Evolutionary conservation across 2,797 vertebrate species (phyloP).

Genomic region (Channallabes apus): DNA sequence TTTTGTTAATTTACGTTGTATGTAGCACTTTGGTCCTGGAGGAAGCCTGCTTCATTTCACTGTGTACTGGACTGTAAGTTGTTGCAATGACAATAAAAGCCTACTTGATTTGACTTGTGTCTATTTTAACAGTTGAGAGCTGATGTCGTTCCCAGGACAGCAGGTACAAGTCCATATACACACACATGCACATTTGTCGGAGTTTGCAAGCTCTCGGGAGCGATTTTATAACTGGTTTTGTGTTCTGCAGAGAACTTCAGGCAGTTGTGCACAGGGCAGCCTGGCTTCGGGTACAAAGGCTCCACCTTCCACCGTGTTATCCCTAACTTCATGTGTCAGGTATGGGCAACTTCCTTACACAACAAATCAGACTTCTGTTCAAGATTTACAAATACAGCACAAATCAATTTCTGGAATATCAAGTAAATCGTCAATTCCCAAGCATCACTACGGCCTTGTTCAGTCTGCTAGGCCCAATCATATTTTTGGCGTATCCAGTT

Average conservation of each 20-base stretch:
- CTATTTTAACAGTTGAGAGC: constrained; percentile 73
- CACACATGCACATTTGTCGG: not conserved
- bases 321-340: constrained; percentile 77
- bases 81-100: too few species aligned
- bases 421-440: not conserved
- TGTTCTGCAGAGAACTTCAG: constrained; percentile 74
- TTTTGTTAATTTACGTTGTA: too few species aligned
- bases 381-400: not conserved
- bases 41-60: too few species aligned
- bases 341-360: constrained; percentile 36
- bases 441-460: too few species aligned
- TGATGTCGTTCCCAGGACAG: constrained; percentile 89
- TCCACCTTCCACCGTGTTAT: constrained; percentile 78
- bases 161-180: constrained; percentile 72
- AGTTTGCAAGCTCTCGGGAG: not conserved
- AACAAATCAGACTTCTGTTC: not conserved
- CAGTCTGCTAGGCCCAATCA: too few species aligned
- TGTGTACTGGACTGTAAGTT: too few species aligned
- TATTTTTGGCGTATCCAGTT: too few species aligned
- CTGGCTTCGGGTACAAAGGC: constrained; percentile 75
- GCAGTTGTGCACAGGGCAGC: constrained; percentile 70
- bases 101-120: not conserved
- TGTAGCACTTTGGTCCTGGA: too few species aligned
- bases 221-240: not conserved
- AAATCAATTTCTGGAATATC: not conserved